A percentile compares a stretch with the other conserved stretches of the same genome.
Evolutionary conservation across 2,888 invertebrate species (phyloP).

Genomic region (Latheticus oryzae): DNA sequence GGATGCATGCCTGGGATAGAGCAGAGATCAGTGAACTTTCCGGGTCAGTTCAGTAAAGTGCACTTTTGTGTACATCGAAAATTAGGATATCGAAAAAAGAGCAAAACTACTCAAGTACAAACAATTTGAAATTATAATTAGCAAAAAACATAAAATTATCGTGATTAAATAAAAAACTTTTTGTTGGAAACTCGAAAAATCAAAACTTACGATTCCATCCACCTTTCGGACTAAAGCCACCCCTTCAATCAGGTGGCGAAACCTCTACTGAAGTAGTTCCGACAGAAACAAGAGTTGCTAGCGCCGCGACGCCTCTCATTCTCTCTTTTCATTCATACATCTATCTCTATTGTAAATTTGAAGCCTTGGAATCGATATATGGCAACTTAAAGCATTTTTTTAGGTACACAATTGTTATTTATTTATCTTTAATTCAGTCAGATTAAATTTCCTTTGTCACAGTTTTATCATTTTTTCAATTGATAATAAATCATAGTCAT

Average conservation of each 20-base stretch:
- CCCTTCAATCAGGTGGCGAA: conserved; percentile 30
- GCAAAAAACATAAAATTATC: neutral
- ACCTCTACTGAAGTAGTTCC: conserved; percentile 35
- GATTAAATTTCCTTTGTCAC: too few species aligned
- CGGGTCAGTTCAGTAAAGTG: conserved; percentile 9
- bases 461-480: too few species aligned
- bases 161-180: neutral
- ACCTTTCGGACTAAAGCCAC: conserved; percentile 7
- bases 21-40: conserved; percentile 25
- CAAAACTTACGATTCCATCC: conserved; percentile 20
- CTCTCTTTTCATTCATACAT: conserved; percentile 18
- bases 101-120: neutral
- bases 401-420: too few species aligned
- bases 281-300: conserved; percentile 39
- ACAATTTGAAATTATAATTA: neutral
- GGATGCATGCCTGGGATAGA: too few species aligned
- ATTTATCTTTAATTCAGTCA: too few species aligned
- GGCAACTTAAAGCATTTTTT: too few species aligned
- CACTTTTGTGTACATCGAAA: neutral
- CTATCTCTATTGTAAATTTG: conserved; percentile 32
- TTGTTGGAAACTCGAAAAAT: neutral
- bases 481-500: too few species aligned
- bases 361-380: conserved; percentile 38
- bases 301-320: conserved; percentile 42
- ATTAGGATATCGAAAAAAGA: conserved; percentile 1